phyloP scores from a whole-genome alignment of 2,113 vertebrate genomes.

The Anoplopoma fimbria region DNA sequence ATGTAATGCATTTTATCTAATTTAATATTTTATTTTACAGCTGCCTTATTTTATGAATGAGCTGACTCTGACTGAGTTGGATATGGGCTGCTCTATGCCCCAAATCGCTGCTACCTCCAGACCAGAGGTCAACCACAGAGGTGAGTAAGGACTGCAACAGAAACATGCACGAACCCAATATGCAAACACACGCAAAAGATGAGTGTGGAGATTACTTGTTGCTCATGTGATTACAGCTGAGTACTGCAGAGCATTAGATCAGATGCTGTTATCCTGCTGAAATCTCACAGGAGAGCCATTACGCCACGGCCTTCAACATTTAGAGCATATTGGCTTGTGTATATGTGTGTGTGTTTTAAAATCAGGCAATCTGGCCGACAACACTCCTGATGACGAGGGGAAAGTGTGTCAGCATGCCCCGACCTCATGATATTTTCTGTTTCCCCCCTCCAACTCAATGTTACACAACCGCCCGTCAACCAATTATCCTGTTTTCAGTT shows the following conservation, averaged over 20 bases:
- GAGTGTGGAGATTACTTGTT: slow-evolving; percentile 28
- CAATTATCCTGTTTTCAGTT: slow-evolving; percentile 51
- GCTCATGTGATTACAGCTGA: slow-evolving; percentile 41
- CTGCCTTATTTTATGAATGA: slow-evolving; percentile 94
- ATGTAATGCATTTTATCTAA: not conserved
- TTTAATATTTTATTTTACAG: slow-evolving; percentile 64
- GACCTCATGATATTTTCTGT: slow-evolving; percentile 31
- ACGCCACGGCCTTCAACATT: slow-evolving; percentile 18
- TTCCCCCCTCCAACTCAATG: not conserved
- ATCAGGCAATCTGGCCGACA: slow-evolving; percentile 27
- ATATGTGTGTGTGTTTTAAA: slow-evolving; percentile 35
- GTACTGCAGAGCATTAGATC: slow-evolving; percentile 43
- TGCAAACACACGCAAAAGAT: slow-evolving; percentile 1
- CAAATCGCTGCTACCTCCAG: slow-evolving; percentile 82
- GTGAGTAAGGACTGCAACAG: slow-evolving; percentile 63
- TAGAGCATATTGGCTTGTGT: slow-evolving; percentile 34
- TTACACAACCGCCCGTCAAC: slow-evolving; percentile 50
- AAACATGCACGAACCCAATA: not conserved
- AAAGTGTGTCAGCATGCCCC: slow-evolving; percentile 30
- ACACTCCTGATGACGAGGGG: slow-evolving; percentile 15
- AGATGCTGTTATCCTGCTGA: slow-evolving; percentile 59
- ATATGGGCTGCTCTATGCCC: slow-evolving; percentile 90
- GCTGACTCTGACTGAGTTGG: slow-evolving; percentile 88
- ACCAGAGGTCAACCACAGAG: slow-evolving; percentile 85
- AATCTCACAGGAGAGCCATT: slow-evolving; percentile 57